phyloP scores from a whole-genome alignment of 2,113 vertebrate species.

The Solea senegalensis region DNA sequence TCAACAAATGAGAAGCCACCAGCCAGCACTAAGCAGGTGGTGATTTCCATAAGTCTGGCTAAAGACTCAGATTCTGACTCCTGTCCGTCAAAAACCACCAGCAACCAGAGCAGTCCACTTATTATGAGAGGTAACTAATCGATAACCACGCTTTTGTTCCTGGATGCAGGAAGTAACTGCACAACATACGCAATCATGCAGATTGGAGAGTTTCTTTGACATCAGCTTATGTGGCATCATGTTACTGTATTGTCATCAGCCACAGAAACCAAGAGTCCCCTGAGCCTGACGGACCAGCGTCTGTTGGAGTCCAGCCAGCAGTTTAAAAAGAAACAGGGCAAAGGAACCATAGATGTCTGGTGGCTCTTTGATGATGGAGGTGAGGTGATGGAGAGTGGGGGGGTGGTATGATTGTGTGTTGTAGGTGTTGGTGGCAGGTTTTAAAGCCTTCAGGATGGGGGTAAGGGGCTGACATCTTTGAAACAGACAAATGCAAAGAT shows the following conservation, averaged over 20 bases:
- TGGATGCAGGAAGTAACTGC: no score
- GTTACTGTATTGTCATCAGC: neutral
- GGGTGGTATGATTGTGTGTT: no score
- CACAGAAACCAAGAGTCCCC: constrained; percentile 84
- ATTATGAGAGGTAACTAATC: constrained; percentile 85
- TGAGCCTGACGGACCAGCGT: constrained; percentile 89
- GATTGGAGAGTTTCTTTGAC: neutral
- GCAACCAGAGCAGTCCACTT: constrained; percentile 82
- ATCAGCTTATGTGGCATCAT: neutral
- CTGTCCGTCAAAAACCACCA: constrained; percentile 80
- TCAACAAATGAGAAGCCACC: constrained; percentile 90
- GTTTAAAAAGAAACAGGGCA: constrained; percentile 95
- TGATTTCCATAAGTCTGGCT: constrained; percentile 84
- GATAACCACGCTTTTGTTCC: neutral
- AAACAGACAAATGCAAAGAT: no score
- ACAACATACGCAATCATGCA: neutral
- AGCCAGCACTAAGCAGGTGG: constrained; percentile 78
- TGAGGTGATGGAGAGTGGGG: constrained; percentile 49
- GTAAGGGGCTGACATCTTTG: no score
- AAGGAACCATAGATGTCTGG: constrained; percentile 97
- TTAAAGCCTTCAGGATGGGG: no score
- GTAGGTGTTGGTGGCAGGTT: no score
- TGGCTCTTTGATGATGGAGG: constrained; percentile 99
- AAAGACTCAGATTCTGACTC: constrained; percentile 87
- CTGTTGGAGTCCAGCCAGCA: constrained; percentile 91